Evolutionary conservation across 2,888 invertebrate species (phyloP).

Genomic region (Macrophya annulata): DNA sequence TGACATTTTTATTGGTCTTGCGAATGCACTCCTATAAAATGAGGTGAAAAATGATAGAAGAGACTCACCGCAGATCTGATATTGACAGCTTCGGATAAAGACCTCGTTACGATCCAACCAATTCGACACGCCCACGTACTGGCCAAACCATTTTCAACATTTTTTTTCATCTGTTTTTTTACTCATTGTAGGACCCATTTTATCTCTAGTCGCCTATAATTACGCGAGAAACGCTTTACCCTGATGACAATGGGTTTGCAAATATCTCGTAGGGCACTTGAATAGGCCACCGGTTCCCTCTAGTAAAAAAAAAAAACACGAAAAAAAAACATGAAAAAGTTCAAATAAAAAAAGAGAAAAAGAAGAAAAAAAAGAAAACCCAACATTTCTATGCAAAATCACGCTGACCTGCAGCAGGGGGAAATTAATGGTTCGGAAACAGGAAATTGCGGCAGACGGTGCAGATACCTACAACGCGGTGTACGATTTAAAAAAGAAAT

Average conservation of each 20-base stretch:
- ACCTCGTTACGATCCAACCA: constrained; percentile 25
- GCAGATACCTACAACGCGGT: not conserved
- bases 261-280: constrained; percentile 45
- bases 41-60: constrained; percentile 8
- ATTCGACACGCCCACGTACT: constrained; percentile 40
- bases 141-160: not conserved
- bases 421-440: constrained; percentile 40
- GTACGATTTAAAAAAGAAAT: constrained; percentile 4
- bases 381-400: constrained; percentile 9
- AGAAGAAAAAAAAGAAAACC: not conserved
- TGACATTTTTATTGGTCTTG: constrained; percentile 22
- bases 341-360: not conserved
- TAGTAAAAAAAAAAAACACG: not conserved
- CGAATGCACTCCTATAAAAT: not conserved
- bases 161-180: not conserved
- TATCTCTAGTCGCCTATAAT: constrained; percentile 1
- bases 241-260: constrained; percentile 43
- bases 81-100: constrained; percentile 36
- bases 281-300: not conserved
- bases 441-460: constrained; percentile 39
- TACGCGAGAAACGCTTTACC: constrained; percentile 12
- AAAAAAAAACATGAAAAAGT: not conserved
- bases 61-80: not conserved
- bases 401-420: constrained; percentile 35
- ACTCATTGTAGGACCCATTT: not conserved